Percentiles rank a stretch among this genome's conserved stretches.
phyloP scores from a whole-genome alignment of 1,140 invertebrate genomes.

The Eupristina koningsbergeri region DNA sequence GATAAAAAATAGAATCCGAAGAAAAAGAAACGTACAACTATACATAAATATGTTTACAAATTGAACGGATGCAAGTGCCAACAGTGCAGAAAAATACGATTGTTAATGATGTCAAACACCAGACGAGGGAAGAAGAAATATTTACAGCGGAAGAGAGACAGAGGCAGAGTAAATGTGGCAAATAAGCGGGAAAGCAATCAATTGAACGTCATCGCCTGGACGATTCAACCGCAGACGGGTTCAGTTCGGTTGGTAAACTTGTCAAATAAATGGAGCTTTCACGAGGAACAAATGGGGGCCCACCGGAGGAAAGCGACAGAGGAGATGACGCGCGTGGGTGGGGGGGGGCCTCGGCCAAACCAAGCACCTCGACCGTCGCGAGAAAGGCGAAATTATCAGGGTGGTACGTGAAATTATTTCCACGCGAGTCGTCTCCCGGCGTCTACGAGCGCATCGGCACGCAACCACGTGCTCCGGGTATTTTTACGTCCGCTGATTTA shows the following conservation, averaged over 20 bases:
- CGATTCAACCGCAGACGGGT: too few relatives aligned
- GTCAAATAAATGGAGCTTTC: too few relatives aligned
- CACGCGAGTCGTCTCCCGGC: too few relatives aligned
- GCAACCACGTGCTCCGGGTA: slow-evolving; percentile 28
- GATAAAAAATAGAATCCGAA: background rate
- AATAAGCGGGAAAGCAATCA: background rate
- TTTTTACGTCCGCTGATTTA: background rate
- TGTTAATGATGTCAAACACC: background rate
- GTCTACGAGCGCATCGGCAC: background rate
- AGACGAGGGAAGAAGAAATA: background rate
- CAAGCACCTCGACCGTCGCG: too few relatives aligned
- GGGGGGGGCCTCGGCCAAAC: too few relatives aligned
- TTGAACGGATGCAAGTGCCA: too few relatives aligned
- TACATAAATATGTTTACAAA: too few relatives aligned
- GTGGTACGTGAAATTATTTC: too few relatives aligned
- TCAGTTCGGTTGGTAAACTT: too few relatives aligned
- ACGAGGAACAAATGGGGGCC: background rate
- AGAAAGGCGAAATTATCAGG: background rate
- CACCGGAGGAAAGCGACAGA: background rate
- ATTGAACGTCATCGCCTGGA: background rate
- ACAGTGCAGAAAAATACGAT: background rate
- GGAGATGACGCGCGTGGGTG: background rate
- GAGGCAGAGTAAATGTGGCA: too few relatives aligned
- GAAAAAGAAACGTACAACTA: background rate
- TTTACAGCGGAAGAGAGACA: background rate